Conservation (phyloP, 2,797 vertebrate genomes). For the Micropoecilia bifurca region DNA sequence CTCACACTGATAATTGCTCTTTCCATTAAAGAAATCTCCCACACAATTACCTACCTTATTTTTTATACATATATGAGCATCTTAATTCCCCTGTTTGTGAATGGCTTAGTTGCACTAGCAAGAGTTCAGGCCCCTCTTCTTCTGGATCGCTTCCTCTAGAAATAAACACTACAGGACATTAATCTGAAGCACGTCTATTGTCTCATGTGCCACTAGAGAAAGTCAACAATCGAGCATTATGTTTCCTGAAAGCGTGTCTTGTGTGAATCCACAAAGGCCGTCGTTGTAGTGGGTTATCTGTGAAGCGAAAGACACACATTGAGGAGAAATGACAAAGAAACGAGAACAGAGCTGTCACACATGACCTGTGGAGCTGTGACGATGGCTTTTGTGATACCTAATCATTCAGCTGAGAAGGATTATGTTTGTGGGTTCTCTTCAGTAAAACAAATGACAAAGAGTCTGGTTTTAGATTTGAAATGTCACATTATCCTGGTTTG, state of each 20-base stretch:
- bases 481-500: slow-evolving; percentile 1
- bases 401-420: slow-evolving; percentile 32
- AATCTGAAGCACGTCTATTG: slow-evolving; percentile 79
- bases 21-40: slow-evolving; percentile 10
- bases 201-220: slow-evolving; percentile 82
- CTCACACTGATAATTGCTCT: slow-evolving; percentile 4
- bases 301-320: slow-evolving; percentile 88
- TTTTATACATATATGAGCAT: neutral
- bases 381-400: slow-evolving; percentile 56
- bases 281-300: slow-evolving; percentile 85
- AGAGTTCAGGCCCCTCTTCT: slow-evolving; percentile 45
- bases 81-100: slow-evolving; percentile 13
- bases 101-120: slow-evolving; percentile 42
- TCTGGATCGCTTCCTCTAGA: slow-evolving; percentile 71
- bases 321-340: slow-evolving; percentile 84
- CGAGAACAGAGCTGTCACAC: slow-evolving; percentile 83
- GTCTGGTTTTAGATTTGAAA: slow-evolving; percentile 6
- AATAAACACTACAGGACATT: slow-evolving; percentile 68
- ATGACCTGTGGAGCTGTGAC: slow-evolving; percentile 51
- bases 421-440: slow-evolving; percentile 13
- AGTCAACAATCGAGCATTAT: slow-evolving; percentile 91
- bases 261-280: slow-evolving; percentile 88
- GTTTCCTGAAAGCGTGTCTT: slow-evolving; percentile 88
- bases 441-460: slow-evolving; percentile 36
- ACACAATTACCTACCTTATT: neutral